These are phyloP conservation scores for Oriolus oriolus DNA, from an alignment of 2,113 vertebrate species.

Conservation along the genomic window DNA sequence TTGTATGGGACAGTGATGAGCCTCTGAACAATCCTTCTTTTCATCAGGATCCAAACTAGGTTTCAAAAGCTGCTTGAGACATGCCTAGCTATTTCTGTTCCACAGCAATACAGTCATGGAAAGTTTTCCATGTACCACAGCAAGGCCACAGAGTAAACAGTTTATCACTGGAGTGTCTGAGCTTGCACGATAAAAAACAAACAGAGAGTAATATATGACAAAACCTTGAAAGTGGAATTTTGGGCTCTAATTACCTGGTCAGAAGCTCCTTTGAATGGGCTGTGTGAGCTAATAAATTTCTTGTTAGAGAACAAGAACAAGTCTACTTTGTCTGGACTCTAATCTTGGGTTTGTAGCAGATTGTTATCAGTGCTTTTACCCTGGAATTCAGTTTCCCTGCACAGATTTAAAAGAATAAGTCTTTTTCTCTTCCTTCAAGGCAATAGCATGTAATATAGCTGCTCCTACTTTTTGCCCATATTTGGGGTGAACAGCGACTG, in stretches of 20 bases:
- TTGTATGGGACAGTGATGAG: neutral
- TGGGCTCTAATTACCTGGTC: conserved; percentile 40
- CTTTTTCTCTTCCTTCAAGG: neutral
- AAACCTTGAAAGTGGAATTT: conserved; percentile 48
- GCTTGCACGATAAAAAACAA: conserved; percentile 26
- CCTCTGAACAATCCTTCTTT: conserved; percentile 12
- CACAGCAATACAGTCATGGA: conserved; percentile 56
- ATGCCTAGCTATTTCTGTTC: conserved; percentile 58
- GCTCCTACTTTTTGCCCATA: neutral
- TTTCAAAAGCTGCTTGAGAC: conserved; percentile 25
- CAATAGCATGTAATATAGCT: neutral
- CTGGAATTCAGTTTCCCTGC: conserved; percentile 4
- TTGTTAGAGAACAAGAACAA: neutral
- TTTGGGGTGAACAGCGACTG: neutral
- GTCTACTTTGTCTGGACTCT: conserved; percentile 5
- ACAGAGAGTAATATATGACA: conserved; percentile 27
- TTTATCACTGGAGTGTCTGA: conserved; percentile 51
- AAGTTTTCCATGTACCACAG: conserved; percentile 61
- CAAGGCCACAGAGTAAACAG: conserved; percentile 63
- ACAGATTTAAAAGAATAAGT: conserved; percentile 1
- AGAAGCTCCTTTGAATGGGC: neutral
- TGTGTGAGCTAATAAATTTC: neutral
- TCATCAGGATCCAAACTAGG: conserved; percentile 30
- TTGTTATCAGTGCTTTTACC: neutral
- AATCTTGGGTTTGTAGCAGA: conserved; percentile 4